phyloP scores from a whole-genome alignment of 2,888 invertebrate genomes.

The Drosophila tanythrix region DNA sequence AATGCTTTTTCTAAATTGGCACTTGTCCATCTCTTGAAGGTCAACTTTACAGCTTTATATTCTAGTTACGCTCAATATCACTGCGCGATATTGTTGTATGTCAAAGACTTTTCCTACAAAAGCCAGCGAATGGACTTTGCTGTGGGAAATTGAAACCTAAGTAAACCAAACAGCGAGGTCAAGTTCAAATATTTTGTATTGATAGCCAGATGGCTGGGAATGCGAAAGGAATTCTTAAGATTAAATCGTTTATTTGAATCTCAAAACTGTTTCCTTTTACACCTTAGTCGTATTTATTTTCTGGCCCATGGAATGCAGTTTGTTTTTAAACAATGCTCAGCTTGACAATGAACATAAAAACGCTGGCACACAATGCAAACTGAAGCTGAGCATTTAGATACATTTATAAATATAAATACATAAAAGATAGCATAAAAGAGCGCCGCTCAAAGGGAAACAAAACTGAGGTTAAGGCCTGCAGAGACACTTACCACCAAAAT shows the following conservation, averaged over 20 bases:
- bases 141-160: conserved; percentile 44
- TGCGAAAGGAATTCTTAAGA: conserved; percentile 55
- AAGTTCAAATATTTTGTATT: conserved; percentile 24
- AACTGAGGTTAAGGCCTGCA: conserved; percentile 54
- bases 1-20: conserved; percentile 21
- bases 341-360: conserved; percentile 58
- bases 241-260: conserved; percentile 35
- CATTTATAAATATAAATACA: conserved; percentile 2
- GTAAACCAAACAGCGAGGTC: conserved; percentile 35
- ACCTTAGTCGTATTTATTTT: conserved; percentile 5
- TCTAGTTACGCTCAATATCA: conserved; percentile 19
- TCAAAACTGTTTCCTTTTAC: conserved; percentile 46
- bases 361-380: conserved; percentile 57
- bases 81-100: conserved; percentile 17
- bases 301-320: conserved; percentile 14
- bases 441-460: conserved; percentile 19
- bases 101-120: conserved; percentile 23
- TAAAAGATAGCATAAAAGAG: conserved; percentile 10
- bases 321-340: conserved; percentile 34
- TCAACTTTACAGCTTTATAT: conserved; percentile 37
- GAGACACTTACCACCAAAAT: conserved; percentile 36
- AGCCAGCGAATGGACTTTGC: conserved; percentile 29
- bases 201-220: conserved; percentile 26
- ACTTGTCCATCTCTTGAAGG: conserved; percentile 41
- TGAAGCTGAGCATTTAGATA: conserved; percentile 26